Evolutionary conservation across 1,140 invertebrate genomes (phyloP).

Genomic region (Bombus balteatus): DNA sequence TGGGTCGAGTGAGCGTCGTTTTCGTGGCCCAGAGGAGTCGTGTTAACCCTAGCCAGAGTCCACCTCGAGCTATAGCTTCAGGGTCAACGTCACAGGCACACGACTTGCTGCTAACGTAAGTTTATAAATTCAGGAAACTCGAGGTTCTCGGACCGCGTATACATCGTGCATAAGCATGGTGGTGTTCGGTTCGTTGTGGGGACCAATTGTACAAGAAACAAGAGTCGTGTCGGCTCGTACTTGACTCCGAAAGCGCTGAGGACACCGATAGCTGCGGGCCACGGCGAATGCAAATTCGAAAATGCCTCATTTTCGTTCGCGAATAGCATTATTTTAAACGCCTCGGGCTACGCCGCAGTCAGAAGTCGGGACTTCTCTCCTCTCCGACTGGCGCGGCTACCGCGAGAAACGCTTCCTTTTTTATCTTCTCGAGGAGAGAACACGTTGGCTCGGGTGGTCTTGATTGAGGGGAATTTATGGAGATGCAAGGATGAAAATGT

Average conservation of each 20-base stretch:
- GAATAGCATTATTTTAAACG: conserved; percentile 45
- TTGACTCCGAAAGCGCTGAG: conserved; percentile 19
- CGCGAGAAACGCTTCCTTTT: neutral
- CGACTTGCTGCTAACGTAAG: neutral
- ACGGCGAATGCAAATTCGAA: conserved; percentile 42
- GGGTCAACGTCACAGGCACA: conserved; percentile 30
- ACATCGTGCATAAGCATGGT: neutral
- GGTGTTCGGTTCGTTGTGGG: neutral
- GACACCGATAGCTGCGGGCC: conserved; percentile 33
- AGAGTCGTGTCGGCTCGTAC: neutral
- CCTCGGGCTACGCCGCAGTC: conserved; percentile 3
- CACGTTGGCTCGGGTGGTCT: conserved; percentile 4
- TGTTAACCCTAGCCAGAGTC: neutral
- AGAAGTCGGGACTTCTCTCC: conserved; percentile 20
- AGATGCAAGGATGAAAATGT: neutral
- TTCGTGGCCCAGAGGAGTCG: neutral
- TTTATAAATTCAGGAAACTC: conserved; percentile 33
- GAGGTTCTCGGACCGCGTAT: neutral
- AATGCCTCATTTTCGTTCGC: conserved; percentile 50
- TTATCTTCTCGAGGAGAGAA: conserved; percentile 1
- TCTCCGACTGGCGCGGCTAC: neutral
- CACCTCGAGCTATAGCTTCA: conserved; percentile 19
- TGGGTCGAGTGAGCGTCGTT: neutral
- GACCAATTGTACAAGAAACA: conserved; percentile 27
- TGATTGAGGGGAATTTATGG: conserved; percentile 5